Base-by-base conservation (phyloP, 2,888 invertebrate species). In the Podotricha telesiphe region DNA sequence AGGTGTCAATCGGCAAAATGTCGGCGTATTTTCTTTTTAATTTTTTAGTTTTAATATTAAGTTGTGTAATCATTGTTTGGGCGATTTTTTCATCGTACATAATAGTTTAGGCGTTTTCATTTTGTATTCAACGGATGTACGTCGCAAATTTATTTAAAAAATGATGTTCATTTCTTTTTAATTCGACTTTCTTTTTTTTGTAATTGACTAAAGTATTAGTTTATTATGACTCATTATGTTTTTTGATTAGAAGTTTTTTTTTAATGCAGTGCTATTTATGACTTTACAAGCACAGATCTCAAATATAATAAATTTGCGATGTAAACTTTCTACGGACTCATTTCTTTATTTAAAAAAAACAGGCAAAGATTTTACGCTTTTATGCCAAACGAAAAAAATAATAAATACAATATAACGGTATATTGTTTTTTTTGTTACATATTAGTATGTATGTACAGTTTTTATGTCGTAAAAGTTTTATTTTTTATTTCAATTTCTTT, bases 251-350 rank as follows among this genome's bases (percentile, higher is more conserved):
- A 28, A 28, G 6, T 4, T 2, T 40, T 15, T 42, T 42, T 28
- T 61, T 22, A 28, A 20, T 6, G 13, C n/a, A 45, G 20, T 37
- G 37, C 62, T 19, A 62, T 62, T 47, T 34, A 15, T 4, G 7
- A 1, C n/a, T 45, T 58, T 2, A n/a, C n/a, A 42, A 45, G 13
- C 19, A 59, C 11, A 45, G 45, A 59, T 59, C 59, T 59, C 59
- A 45, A 59, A 22, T 45, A 19, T 28, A 45, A 45, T 59, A 59
- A 59, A 59, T 59, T 59, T 59, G 59, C 45, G 59, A 45, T n/a
- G 45, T 28, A n/a, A n/a, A 22, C 22, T 28, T 22, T 45, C 4
- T 22, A 13, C 50, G 50, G 45, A 28, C 17, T 34, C 55, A 45
- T 45, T 22, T 22, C 45, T 59, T 59, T 28, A 11, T 20, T 15